phyloP scores from a whole-genome alignment of 2,797 vertebrate species.

The Bucorvus abyssinicus region DNA sequence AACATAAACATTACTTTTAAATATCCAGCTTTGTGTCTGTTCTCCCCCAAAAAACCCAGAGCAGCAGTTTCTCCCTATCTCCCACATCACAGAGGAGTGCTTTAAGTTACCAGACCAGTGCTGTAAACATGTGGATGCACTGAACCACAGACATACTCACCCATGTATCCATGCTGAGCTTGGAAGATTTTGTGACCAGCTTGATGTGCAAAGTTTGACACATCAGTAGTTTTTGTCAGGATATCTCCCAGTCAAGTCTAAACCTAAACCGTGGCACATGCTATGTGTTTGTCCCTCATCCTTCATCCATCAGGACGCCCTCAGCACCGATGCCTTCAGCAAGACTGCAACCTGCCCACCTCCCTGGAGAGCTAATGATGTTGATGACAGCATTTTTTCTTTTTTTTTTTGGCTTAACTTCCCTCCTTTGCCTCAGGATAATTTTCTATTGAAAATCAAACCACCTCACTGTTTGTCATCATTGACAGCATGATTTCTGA shows the following conservation, averaged over 20 bases:
- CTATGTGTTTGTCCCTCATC: not conserved
- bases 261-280: fast-evolving
- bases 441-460: not conserved
- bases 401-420: not conserved
- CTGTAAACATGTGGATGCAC: fast-evolving
- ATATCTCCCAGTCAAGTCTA: not conserved
- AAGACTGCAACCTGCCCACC: not conserved
- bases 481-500: not conserved
- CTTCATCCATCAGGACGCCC: not conserved
- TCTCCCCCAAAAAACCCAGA: not conserved
- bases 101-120: not conserved
- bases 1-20: not conserved
- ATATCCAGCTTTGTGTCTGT: not conserved
- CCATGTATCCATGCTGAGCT: fast-evolving
- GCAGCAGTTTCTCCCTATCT: not conserved
- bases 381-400: not conserved
- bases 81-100: not conserved
- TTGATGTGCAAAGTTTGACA: not conserved
- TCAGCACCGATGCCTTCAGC: fast-evolving
- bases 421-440: not conserved
- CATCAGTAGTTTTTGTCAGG: not conserved
- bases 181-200: not conserved
- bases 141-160: fast-evolving
- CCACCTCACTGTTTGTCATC: not conserved
- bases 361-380: not conserved